A percentile compares a stretch with the other conserved stretches of the same genome.
These are phyloP conservation scores for Benthosema pterotum DNA, from an alignment of 2,797 vertebrate species.

Conservation along the genomic window DNA sequence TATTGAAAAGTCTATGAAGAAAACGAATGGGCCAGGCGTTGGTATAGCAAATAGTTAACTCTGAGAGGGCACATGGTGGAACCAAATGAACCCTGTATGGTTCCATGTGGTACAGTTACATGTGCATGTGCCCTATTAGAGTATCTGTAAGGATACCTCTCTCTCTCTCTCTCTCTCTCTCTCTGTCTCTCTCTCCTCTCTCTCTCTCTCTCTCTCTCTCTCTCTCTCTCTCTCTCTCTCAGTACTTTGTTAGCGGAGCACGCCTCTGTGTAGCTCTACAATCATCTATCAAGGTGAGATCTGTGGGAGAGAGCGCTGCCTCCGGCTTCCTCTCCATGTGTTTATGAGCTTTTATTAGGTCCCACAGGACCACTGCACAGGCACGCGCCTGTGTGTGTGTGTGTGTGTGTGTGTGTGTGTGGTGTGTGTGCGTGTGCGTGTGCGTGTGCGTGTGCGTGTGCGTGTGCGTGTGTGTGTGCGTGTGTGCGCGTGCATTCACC, in stretches of 20 bases:
- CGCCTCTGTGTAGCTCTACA: conserved; percentile 71
- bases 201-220: conserved; percentile 41
- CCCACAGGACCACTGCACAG: conserved; percentile 66
- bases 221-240: conserved; percentile 50
- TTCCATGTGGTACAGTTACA: too few species aligned
- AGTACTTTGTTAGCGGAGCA: conserved; percentile 57
- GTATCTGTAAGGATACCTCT: too few species aligned
- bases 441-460: background rate
- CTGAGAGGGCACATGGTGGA: too few species aligned
- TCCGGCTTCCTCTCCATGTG: conserved; percentile 68
- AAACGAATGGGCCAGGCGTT: too few species aligned
- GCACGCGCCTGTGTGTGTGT: conserved; percentile 7
- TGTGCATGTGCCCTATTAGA: too few species aligned
- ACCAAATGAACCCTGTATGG: too few species aligned
- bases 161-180: too few species aligned
- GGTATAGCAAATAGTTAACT: too few species aligned
- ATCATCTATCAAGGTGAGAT: conserved; percentile 79
- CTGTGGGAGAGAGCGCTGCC: conserved; percentile 73
- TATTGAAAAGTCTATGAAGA: too few species aligned
- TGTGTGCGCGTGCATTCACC: conserved; percentile 50
- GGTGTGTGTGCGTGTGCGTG: background rate
- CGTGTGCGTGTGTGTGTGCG: conserved; percentile 53
- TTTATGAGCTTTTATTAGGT: conserved; percentile 77
- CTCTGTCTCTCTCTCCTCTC: conserved; percentile 44
- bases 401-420: background rate